These are phyloP conservation scores for Euura saliciscinereae DNA, from an alignment of 1,140 invertebrate species.

Conservation along the genomic window DNA sequence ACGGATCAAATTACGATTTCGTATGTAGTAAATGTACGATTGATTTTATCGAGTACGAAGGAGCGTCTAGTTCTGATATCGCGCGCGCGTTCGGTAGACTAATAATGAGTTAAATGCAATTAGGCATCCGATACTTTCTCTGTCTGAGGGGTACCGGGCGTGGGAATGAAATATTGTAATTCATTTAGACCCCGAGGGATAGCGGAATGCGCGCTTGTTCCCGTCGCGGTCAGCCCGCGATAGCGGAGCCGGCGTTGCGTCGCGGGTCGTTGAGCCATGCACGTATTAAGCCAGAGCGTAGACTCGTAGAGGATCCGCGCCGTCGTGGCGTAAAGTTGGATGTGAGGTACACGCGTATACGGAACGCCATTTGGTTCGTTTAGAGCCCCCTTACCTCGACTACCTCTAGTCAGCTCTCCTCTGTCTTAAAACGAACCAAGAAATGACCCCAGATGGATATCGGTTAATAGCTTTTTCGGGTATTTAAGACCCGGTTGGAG, in stretches of 20 bases:
- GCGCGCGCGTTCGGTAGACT: constrained; percentile 31
- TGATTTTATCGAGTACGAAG: background rate
- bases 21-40: background rate
- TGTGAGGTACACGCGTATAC: too few relatives aligned
- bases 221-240: constrained; percentile 8
- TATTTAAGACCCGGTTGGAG: background rate
- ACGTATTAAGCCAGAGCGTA: background rate
- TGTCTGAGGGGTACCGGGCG: constrained; percentile 32
- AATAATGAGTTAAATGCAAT: constrained; percentile 49
- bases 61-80: constrained; percentile 20
- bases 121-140: constrained; percentile 33
- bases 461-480: constrained; percentile 54
- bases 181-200: constrained; percentile 45
- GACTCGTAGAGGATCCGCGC: background rate
- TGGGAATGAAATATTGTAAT: constrained; percentile 51
- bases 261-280: background rate
- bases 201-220: constrained; percentile 34
- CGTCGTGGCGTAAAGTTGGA: too few relatives aligned
- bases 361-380: background rate
- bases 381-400: background rate
- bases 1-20: background rate
- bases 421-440: constrained; percentile 25
- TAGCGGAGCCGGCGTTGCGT: constrained; percentile 21
- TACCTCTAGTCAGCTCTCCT: background rate
- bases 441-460: constrained; percentile 56